phyloP scores from a whole-genome alignment of 2,888 invertebrate species.

The Dichetophora obliterata region DNA sequence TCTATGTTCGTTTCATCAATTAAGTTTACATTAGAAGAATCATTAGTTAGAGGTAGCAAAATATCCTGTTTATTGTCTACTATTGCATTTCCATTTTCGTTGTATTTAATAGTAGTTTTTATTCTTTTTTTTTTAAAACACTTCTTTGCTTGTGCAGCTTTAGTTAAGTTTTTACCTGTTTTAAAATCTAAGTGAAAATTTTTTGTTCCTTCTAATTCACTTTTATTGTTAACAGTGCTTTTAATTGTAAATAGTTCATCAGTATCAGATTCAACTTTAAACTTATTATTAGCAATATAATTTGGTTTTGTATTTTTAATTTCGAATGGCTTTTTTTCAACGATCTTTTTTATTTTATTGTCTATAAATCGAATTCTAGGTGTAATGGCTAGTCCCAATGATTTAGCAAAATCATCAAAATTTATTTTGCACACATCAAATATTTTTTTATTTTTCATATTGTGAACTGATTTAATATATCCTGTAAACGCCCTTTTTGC shows the following conservation, averaged over 20 bases:
- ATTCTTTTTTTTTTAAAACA: constrained; percentile 87
- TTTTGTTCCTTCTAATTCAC: constrained; percentile 54
- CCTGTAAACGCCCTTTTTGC: constrained; percentile 94
- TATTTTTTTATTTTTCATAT: constrained; percentile 94
- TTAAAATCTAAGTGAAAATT: constrained; percentile 63
- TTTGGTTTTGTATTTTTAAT: constrained; percentile 50
- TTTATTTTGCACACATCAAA: constrained; percentile 88
- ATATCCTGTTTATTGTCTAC: constrained; percentile 77
- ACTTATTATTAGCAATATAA: constrained; percentile 57
- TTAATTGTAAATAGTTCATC: constrained; percentile 77
- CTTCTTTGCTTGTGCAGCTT: constrained; percentile 90
- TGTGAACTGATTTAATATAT: constrained; percentile 89
- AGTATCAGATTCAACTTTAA: constrained; percentile 47
- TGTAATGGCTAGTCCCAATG: constrained; percentile 88
- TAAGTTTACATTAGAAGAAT: constrained; percentile 65
- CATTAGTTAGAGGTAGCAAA: constrained; percentile 78
- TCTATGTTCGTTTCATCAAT: constrained; percentile 84
- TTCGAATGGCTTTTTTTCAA: constrained; percentile 45
- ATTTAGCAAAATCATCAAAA: constrained; percentile 85
- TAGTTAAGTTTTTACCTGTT: constrained; percentile 78
- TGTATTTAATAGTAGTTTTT: constrained; percentile 87
- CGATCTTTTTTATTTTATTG: constrained; percentile 71
- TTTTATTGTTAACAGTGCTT: constrained; percentile 72
- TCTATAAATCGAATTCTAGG: constrained; percentile 92
- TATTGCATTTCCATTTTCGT: constrained; percentile 86